Evolutionary conservation across 2,888 invertebrate species (phyloP), one percentile per base, ranked within the genome.

Genomic region (Cantharis nigra): DNA sequence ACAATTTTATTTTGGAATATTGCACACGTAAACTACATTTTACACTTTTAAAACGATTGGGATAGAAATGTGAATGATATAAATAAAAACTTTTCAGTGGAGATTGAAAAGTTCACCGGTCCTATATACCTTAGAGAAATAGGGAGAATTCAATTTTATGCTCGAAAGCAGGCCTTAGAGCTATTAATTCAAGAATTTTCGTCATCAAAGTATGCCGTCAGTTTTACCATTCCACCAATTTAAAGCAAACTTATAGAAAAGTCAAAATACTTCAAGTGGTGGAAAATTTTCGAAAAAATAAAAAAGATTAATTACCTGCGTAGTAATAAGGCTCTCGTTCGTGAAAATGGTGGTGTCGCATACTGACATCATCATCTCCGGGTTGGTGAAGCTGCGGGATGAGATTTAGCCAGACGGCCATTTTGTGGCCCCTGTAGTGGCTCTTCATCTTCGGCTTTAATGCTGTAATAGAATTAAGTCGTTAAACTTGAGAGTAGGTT

Each of bases 321-420:
- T 94, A 95, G 89, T 93, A 94, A 86, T 94, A 92, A 10, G 94
- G 93, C 80, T 94, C 91, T 75, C 92, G 88, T 81, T 93, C 92
- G 81, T 95, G 92, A 85, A 95, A 94, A 89, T 95, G 95, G 87
- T 95, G 94, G 85, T 95, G 94, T 0, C 92, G 88, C 90, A 93
- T 93, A 84, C 92, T 90, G 80, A 92, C 92, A 83, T 92, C 92
- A 83, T 94, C 91, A 80, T 92, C 91, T 16, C 95, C 95, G 0
- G 95, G 94, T 82, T 94, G 92, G 89, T 96, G 96, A 79, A 96
- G 91, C 87, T 96, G 95, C 14, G 96, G 96, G 81, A 96, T 93
- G 74, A 96, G 91, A 85, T 96, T 95, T 82, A 96, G 89, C 97
- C 97, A 97, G 79, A 96, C 92, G 74, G 96, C 95, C 93, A 97